These are phyloP conservation scores for Penaeus japonicus DNA, from an alignment of 1,140 invertebrate species.

Conservation along the genomic window DNA sequence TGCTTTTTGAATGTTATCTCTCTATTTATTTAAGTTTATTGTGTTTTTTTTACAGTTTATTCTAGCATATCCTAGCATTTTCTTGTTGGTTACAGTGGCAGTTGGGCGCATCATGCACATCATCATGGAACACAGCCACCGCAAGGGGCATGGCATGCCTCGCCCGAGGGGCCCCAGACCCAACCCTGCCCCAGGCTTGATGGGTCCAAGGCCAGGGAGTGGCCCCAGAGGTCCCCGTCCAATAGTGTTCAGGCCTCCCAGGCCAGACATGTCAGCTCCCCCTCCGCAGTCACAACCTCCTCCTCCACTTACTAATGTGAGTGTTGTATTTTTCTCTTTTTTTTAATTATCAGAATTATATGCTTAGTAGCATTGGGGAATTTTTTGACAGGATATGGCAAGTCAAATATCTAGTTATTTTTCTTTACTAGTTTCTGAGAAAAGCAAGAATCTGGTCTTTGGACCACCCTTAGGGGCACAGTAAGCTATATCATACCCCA, in stretches of 20 bases:
- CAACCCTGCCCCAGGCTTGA: constrained; percentile 38
- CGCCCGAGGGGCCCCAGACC: constrained; percentile 38
- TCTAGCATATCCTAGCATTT: too few relatives aligned
- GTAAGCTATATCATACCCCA: too few relatives aligned
- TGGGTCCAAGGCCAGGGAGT: constrained; percentile 42
- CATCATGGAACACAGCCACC: constrained; percentile 61
- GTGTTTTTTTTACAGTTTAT: too few relatives aligned
- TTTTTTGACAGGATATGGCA: too few relatives aligned
- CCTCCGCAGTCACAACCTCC: constrained; percentile 42
- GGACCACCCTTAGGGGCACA: too few relatives aligned
- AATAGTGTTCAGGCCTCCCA: constrained; percentile 24
- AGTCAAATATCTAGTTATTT: too few relatives aligned
- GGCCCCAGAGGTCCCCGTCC: constrained; percentile 30
- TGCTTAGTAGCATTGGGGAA: too few relatives aligned
- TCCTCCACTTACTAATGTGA: constrained; percentile 40
- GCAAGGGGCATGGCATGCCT: constrained; percentile 27
- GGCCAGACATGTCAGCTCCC: constrained; percentile 42
- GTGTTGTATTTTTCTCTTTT: neutral
- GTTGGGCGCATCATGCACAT: constrained; percentile 66
- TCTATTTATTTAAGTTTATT: too few relatives aligned
- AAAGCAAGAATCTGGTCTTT: too few relatives aligned
- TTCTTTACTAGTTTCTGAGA: too few relatives aligned
- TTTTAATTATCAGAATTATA: too few relatives aligned
- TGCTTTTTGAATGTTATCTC: neutral
- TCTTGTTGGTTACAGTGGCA: constrained; percentile 62